A percentile compares a stretch with the other conserved stretches of the same genome.
These are phyloP conservation scores for Mirza zaza DNA, from an alignment of 2,113 vertebrate species.

Conservation along the genomic window DNA sequence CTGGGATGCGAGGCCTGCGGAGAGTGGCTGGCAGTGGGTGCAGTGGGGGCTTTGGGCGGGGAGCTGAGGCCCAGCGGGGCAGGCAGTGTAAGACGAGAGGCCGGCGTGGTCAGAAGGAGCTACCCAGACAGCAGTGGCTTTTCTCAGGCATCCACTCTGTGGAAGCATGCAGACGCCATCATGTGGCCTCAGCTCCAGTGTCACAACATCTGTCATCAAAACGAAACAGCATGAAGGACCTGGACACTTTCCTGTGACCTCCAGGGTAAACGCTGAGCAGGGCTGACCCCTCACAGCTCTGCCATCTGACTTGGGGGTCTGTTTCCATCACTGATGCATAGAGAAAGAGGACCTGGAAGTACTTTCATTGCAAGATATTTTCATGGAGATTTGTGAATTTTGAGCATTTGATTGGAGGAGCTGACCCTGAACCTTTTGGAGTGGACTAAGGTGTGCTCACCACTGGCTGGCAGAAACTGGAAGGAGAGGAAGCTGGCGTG, in stretches of 20 bases:
- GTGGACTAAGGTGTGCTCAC: background rate
- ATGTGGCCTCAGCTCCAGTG: background rate
- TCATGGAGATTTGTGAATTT: background rate
- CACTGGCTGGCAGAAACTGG: background rate
- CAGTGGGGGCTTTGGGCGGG: background rate
- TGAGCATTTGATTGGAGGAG: background rate
- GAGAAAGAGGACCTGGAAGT: background rate
- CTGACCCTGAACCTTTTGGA: background rate
- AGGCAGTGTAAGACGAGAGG: background rate
- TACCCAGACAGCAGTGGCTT: background rate
- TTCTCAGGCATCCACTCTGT: background rate
- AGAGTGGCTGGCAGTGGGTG: no score
- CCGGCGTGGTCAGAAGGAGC: accelerated
- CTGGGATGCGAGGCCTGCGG: background rate
- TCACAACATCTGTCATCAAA: no score
- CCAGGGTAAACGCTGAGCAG: background rate
- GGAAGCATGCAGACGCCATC: background rate
- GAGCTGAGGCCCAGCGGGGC: background rate
- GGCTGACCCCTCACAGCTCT: background rate
- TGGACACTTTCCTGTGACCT: no score
- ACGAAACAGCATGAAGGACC: background rate
- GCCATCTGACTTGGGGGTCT: background rate
- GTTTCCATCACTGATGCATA: background rate
- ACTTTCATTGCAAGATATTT: background rate
- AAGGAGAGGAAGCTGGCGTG: background rate